Percentiles rank a stretch among this genome's conserved stretches.
Conservation (phyloP, 1,140 invertebrate genomes). For the Cotesia typhae region DNA sequence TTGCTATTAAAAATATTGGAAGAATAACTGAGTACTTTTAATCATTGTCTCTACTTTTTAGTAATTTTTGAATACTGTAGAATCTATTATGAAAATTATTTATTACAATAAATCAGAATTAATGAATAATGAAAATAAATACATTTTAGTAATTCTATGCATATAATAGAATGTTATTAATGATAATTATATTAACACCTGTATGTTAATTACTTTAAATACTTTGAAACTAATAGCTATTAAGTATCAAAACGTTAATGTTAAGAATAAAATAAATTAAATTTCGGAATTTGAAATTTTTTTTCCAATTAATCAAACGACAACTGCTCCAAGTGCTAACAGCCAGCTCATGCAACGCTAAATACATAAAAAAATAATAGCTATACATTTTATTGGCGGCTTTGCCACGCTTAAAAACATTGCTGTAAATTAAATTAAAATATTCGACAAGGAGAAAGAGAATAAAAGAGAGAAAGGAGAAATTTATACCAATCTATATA, state of each 20-base stretch:
- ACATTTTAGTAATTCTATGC: background rate
- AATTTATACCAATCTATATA: background rate
- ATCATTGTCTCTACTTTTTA: background rate
- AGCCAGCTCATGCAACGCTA: conserved; percentile 65
- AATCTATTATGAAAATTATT: too few species aligned
- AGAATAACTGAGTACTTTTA: background rate
- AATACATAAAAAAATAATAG: conserved; percentile 45
- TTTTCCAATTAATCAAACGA: conserved; percentile 48
- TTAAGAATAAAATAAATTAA: too few species aligned
- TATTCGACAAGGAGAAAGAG: conserved; percentile 18
- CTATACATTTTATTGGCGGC: conserved; percentile 47
- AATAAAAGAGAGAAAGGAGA: conserved; percentile 8
- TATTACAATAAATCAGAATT: too few species aligned
- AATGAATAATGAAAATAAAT: too few species aligned
- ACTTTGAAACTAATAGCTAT: too few species aligned
- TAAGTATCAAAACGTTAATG: too few species aligned
- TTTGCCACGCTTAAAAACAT: conserved; percentile 46
- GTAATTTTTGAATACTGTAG: too few species aligned
- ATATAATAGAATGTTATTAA: too few species aligned
- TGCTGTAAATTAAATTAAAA: conserved; percentile 63
- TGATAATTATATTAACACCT: too few species aligned
- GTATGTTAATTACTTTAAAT: too few species aligned
- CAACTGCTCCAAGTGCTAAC: conserved; percentile 64
- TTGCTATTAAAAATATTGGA: conserved; percentile 7
- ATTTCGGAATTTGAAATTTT: background rate